Evolutionary conservation across 2,797 vertebrate genomes (phyloP).

Genomic region (Xiphophorus birchmanni): DNA sequence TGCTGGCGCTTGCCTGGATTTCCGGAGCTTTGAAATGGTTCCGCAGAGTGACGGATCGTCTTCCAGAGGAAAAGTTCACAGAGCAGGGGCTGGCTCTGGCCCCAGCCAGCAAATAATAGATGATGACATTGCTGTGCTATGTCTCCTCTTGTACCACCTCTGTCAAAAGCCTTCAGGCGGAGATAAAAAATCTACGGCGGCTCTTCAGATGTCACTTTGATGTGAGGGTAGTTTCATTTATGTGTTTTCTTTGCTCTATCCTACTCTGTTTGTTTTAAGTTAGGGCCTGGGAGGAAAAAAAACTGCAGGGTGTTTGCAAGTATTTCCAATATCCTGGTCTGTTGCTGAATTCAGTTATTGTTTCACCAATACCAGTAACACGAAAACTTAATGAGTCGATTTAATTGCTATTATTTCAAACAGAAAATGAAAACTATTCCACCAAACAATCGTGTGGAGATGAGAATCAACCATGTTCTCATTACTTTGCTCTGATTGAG

Average conservation of each 20-base stretch:
- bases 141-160: slow-evolving; percentile 56
- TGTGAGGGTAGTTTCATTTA: slow-evolving; percentile 13
- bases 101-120: slow-evolving; percentile 80
- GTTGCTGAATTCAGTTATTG: not conserved
- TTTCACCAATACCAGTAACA: not conserved
- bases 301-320: not conserved
- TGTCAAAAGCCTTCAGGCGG: slow-evolving; percentile 38
- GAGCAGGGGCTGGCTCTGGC: slow-evolving; percentile 76
- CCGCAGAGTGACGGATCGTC: slow-evolving; percentile 75
- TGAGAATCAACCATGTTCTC: not conserved
- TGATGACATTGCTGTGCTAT: slow-evolving; percentile 81
- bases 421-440: not conserved
- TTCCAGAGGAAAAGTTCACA: slow-evolving; percentile 75
- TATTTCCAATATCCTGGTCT: not conserved
- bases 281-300: not conserved
- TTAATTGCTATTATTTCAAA: not conserved
- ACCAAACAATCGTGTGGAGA: not conserved
- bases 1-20: slow-evolving; percentile 78
- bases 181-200: slow-evolving; percentile 22
- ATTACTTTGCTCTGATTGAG: not conserved
- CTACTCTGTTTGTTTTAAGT: not conserved
- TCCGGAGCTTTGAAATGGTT: slow-evolving; percentile 85
- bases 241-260: slow-evolving; percentile 1
- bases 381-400: not conserved
- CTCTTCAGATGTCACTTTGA: slow-evolving; percentile 33